phyloP scores from a whole-genome alignment of 2,797 vertebrate species.

The Alectoris magna region DNA sequence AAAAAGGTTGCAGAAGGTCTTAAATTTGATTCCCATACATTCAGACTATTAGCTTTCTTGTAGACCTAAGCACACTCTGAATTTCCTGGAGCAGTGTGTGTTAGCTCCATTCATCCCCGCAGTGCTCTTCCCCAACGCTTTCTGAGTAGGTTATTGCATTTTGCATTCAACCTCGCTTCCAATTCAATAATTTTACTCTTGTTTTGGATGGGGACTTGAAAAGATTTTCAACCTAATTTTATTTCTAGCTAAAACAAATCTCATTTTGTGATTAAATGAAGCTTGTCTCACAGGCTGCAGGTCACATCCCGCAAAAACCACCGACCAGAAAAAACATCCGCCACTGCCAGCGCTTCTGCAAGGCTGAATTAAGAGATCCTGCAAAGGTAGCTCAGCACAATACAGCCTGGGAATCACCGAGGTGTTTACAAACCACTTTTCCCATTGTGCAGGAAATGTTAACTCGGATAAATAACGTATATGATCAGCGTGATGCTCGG shows the following conservation, averaged over 20 bases:
- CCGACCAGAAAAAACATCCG: background rate
- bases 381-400: background rate
- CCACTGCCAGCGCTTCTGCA: background rate
- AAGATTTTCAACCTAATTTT: background rate
- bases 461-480: background rate
- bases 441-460: background rate
- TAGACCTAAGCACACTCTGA: background rate
- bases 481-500: background rate
- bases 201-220: background rate
- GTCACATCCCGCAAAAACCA: background rate
- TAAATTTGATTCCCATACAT: background rate
- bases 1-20: background rate
- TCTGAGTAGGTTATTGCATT: background rate
- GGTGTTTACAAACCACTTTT: background rate
- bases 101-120: background rate
- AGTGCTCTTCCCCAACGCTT: background rate
- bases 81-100: background rate
- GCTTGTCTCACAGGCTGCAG: background rate
- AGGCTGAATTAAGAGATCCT: background rate
- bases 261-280: background rate
- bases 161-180: background rate
- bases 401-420: background rate
- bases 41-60: background rate
- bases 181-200: background rate
- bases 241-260: background rate